Conservation (phyloP, 35 echinoderm and acorn worm genomes). For the Lytechinus variegatus region DNA sequence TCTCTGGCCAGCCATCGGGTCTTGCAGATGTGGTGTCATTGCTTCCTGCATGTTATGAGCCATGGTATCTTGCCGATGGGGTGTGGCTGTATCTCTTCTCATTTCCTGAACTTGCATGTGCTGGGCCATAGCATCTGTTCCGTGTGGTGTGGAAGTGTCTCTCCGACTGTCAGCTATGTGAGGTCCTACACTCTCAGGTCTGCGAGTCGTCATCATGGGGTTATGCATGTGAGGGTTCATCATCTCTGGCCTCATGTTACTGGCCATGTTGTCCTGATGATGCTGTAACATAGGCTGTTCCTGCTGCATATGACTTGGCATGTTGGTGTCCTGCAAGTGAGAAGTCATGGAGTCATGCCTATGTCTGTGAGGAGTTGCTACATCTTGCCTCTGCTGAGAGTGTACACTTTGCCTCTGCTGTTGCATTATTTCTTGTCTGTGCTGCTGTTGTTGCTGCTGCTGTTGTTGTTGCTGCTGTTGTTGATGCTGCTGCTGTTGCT, state of each 20-base stretch:
- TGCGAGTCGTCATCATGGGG: constrained; percentile 30
- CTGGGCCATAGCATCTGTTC: constrained; percentile 26
- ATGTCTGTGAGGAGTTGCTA: constrained; percentile 31
- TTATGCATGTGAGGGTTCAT: constrained; percentile 45
- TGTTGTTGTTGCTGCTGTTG: constrained; percentile 63
- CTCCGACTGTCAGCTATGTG: constrained; percentile 9
- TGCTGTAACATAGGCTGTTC: neutral
- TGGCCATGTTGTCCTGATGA: constrained; percentile 20
- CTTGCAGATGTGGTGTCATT: constrained; percentile 41
- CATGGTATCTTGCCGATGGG: constrained; percentile 27
- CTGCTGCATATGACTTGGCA: constrained; percentile 49
- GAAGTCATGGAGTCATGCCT: constrained; percentile 25
- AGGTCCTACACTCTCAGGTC: constrained; percentile 29
- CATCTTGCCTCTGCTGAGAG: constrained; percentile 45
- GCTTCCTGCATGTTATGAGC: constrained; percentile 35
- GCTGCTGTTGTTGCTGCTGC: constrained; percentile 65
- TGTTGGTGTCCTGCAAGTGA: constrained; percentile 30
- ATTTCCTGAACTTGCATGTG: constrained; percentile 51
- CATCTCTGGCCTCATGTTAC: neutral
- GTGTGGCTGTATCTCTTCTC: constrained; percentile 25
- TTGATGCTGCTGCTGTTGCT: constrained; percentile 65
- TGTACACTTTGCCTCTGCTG: constrained; percentile 28
- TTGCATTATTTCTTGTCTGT: constrained; percentile 11
- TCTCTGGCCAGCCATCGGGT: constrained; percentile 8
- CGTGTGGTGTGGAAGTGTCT: constrained; percentile 42